phyloP scores from a whole-genome alignment of 2,888 invertebrate species.

The Meloe dianella region DNA sequence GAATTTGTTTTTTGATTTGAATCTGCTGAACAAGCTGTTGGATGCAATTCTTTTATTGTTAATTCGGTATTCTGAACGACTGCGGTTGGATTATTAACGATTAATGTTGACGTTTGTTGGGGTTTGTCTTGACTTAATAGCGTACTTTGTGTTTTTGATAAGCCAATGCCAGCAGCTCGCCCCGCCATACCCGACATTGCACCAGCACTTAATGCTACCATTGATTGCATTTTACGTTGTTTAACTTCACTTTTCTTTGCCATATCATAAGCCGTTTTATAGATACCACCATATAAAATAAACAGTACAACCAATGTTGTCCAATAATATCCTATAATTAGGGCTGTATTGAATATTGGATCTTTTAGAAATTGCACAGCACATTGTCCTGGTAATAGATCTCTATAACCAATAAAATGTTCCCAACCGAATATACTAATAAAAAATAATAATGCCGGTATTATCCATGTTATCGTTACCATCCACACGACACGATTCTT shows the following conservation, averaged over 20 bases:
- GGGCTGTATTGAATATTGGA: slow-evolving; percentile 94
- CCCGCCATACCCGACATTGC: slow-evolving; percentile 92
- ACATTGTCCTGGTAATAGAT: slow-evolving; percentile 86
- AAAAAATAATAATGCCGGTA: slow-evolving; percentile 95
- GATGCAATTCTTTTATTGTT: slow-evolving; percentile 48
- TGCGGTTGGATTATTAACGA: slow-evolving; percentile 38
- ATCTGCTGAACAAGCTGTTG: slow-evolving; percentile 60
- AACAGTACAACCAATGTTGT: slow-evolving; percentile 94
- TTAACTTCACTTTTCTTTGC: slow-evolving; percentile 97
- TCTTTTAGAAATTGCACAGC: slow-evolving; percentile 97
- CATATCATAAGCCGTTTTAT: slow-evolving; percentile 96
- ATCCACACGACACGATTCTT: slow-evolving; percentile 92
- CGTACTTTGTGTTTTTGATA: slow-evolving; percentile 77
- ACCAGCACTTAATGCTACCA: slow-evolving; percentile 89
- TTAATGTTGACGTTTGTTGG: slow-evolving; percentile 58
- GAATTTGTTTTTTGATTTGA: slow-evolving; percentile 68
- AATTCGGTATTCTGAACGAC: slow-evolving; percentile 41
- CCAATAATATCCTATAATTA: slow-evolving; percentile 98
- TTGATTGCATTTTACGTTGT: slow-evolving; percentile 93
- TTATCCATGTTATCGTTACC: slow-evolving; percentile 96
- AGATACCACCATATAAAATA: slow-evolving; percentile 95
- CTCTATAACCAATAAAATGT: slow-evolving; percentile 92
- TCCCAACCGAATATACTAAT: slow-evolving; percentile 99
- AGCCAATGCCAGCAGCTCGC: slow-evolving; percentile 82
- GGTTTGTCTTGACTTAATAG: slow-evolving; percentile 75